Evolutionary conservation across 2,888 invertebrate genomes (phyloP).

Genomic region (Acholoe squamosa): DNA sequence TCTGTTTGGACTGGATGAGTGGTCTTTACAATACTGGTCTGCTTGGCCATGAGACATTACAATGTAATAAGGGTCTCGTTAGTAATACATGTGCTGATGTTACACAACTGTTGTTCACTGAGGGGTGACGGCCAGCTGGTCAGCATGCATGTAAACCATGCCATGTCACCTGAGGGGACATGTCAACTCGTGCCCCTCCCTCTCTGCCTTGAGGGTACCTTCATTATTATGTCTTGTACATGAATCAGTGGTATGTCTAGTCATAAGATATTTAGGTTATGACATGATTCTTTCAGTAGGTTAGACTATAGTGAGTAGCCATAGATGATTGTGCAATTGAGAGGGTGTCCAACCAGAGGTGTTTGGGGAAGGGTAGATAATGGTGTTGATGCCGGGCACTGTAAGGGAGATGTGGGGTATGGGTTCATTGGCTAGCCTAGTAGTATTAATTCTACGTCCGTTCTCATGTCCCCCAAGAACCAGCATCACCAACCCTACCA

Average conservation of each 20-base stretch:
- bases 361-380: not conserved
- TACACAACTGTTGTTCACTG: not conserved
- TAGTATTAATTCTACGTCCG: not conserved
- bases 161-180: too few species aligned
- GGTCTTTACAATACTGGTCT: not conserved
- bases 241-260: too few species aligned
- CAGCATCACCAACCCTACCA: not conserved
- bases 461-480: too few species aligned
- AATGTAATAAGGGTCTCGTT: not conserved
- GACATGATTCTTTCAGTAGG: too few species aligned
- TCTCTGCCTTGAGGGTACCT: too few species aligned
- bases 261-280: too few species aligned
- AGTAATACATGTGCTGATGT: not conserved
- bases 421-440: not conserved
- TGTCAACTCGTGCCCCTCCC: too few species aligned
- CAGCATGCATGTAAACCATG: not conserved
- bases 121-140: conserved; percentile 1
- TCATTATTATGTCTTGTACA: too few species aligned
- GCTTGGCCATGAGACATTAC: conserved; percentile 2
- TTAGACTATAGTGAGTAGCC: too few species aligned
- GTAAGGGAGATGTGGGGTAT: not conserved
- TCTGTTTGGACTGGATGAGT: too few species aligned
- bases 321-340: not conserved
- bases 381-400: not conserved
- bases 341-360: not conserved